These are phyloP conservation scores for Capitulum mitella DNA, from an alignment of 2,888 invertebrate genomes.

Conservation along the genomic window DNA sequence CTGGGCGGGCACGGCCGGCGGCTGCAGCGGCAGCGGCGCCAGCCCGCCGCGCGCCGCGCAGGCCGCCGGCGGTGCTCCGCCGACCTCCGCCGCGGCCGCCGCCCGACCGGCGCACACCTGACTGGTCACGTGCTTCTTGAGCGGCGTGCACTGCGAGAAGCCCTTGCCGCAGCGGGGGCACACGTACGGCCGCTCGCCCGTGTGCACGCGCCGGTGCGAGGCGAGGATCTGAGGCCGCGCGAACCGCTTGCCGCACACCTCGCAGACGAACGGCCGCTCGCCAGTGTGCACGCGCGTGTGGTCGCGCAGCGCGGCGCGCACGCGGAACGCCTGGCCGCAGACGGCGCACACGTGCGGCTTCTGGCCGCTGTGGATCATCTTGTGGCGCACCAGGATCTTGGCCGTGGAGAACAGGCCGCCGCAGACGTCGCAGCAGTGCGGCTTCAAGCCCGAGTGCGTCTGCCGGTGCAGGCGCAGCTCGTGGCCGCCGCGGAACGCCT, in stretches of 20 bases:
- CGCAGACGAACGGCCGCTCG: constrained; percentile 1
- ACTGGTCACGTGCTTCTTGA: background rate
- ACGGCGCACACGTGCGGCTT: constrained; percentile 18
- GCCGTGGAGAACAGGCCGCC: constrained; percentile 22
- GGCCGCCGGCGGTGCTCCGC: too few species aligned
- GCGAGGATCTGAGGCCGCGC: background rate
- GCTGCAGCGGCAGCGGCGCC: background rate
- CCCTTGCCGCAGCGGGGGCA: background rate
- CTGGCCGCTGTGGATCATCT: background rate
- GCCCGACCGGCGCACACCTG: background rate
- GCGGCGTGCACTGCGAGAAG: constrained; percentile 19
- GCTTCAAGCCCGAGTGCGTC: constrained; percentile 27
- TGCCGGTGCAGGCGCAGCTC: constrained; percentile 2
- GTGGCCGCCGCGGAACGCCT: background rate
- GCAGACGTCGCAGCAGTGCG: constrained; percentile 27
- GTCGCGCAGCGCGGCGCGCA: background rate
- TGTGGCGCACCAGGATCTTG: constrained; percentile 15
- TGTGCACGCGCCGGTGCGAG: background rate
- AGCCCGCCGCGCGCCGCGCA: background rate
- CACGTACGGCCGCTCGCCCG: background rate
- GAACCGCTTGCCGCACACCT: constrained; percentile 17
- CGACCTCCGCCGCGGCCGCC: too few species aligned
- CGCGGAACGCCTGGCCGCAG: constrained; percentile 2
- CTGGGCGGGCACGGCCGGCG: background rate
- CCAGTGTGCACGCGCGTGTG: constrained; percentile 10